A percentile compares a stretch with the other conserved stretches of the same genome.
phyloP scores from a whole-genome alignment of 2,113 vertebrate genomes.

The Charina bottae region DNA sequence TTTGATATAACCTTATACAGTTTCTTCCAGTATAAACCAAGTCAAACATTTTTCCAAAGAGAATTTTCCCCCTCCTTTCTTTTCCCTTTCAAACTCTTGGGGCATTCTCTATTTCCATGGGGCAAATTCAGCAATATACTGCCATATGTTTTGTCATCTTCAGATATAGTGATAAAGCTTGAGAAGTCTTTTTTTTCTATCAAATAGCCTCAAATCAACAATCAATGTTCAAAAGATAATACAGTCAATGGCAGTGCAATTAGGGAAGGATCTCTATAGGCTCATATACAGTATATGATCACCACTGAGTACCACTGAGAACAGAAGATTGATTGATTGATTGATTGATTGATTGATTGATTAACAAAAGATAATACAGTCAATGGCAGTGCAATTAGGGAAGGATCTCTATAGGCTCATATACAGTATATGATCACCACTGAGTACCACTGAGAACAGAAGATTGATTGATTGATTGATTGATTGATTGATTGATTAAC shows the following conservation, averaged over 20 bases:
- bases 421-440: too few species aligned
- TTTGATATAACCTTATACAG: background rate
- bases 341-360: too few species aligned
- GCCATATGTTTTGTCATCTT: background rate
- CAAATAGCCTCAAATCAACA: background rate
- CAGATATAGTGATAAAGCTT: background rate
- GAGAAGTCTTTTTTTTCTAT: background rate
- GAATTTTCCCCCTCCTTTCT: background rate
- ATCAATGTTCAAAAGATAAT: background rate
- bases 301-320: background rate
- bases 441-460: too few species aligned
- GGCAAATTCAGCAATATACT: background rate
- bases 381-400: too few species aligned
- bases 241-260: too few species aligned
- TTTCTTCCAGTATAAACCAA: background rate
- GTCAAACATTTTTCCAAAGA: background rate
- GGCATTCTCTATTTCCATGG: background rate
- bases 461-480: too few species aligned
- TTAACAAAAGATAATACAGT: too few species aligned
- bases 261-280: too few species aligned
- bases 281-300: background rate
- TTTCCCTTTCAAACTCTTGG: background rate
- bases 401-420: too few species aligned
- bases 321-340: background rate
- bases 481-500: too few species aligned